phyloP scores from a whole-genome alignment of 2,797 vertebrate genomes.

The Xenopus petersii region DNA sequence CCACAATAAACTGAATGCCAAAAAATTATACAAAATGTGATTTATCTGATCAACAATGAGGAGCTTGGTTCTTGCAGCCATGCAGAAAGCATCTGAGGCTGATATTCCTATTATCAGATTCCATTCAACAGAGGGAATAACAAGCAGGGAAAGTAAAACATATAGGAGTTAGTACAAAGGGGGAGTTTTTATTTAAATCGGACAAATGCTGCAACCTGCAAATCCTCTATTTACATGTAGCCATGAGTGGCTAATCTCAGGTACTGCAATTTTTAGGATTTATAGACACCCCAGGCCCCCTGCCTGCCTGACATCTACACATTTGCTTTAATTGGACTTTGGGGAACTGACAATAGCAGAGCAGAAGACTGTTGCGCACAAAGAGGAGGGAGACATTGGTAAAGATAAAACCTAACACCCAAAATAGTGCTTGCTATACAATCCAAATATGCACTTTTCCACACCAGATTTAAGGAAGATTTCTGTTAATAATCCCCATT shows the following conservation, averaged over 20 bases:
- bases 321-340: neutral
- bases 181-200: neutral
- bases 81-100: too few species aligned
- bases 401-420: neutral
- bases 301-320: conserved; percentile 8
- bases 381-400: neutral
- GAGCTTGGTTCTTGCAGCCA: too few species aligned
- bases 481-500: too few species aligned
- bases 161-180: neutral
- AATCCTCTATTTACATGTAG: conserved; percentile 13
- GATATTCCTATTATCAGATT: too few species aligned
- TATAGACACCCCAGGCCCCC: neutral
- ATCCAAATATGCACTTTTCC: too few species aligned
- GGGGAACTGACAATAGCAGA: neutral
- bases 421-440: neutral
- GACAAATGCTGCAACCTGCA: conserved; percentile 2
- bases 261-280: conserved; percentile 19
- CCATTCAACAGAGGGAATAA: neutral
- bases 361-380: neutral
- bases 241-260: conserved; percentile 15
- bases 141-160: neutral
- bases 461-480: too few species aligned
- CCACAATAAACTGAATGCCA: neutral
- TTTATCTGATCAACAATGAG: too few species aligned
- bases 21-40: too few species aligned